A percentile compares a stretch with the other conserved stretches of the same genome.
These are phyloP conservation scores for Malurus splendens DNA, from an alignment of 2,797 vertebrate species.

Conservation along the genomic window DNA sequence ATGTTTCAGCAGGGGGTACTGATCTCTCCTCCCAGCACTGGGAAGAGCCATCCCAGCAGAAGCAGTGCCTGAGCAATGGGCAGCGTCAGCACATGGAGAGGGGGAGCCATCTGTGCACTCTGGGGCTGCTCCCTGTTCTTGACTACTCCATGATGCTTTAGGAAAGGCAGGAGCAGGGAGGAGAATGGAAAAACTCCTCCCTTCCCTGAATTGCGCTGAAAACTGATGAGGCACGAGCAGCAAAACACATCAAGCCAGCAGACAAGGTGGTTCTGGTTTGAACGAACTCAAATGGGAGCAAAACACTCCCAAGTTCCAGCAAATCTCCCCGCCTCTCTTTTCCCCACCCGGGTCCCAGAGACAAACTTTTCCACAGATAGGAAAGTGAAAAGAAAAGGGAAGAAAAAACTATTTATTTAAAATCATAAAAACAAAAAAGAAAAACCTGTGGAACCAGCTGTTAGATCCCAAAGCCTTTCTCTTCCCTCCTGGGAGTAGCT, in stretches of 20 bases:
- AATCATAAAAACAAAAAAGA: no score
- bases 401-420: no score
- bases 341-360: no score
- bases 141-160: not conserved
- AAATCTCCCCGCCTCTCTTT: no score
- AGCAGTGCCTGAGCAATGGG: not conserved
- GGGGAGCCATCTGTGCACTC: not conserved
- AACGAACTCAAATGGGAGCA: no score
- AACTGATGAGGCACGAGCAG: not conserved
- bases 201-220: not conserved
- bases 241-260: not conserved
- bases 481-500: no score
- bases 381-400: no score
- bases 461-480: no score
- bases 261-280: not conserved
- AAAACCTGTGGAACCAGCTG: no score
- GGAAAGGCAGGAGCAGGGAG: not conserved
- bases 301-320: no score
- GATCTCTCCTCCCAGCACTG: not conserved
- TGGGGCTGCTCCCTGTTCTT: not conserved
- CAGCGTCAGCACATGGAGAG: not conserved
- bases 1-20: not conserved
- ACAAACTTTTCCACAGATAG: no score
- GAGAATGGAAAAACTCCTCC: not conserved
- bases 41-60: accelerated